Evolutionary conservation across 2,797 vertebrate species (phyloP).

Genomic region (Sebastes cheni): DNA sequence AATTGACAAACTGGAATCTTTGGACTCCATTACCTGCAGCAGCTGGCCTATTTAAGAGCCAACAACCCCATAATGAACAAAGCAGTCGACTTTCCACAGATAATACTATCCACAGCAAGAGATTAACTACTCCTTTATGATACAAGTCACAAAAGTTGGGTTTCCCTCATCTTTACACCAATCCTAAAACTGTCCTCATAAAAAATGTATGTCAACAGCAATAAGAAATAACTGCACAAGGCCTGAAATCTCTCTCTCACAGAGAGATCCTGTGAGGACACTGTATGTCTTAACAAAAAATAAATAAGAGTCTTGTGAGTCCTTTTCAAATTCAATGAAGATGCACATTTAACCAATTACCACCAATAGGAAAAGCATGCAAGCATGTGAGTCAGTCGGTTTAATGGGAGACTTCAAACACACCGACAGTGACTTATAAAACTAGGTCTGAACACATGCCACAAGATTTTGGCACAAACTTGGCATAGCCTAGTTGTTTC

Average conservation of each 20-base stretch:
- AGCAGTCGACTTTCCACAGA: not conserved
- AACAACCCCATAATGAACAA: not conserved
- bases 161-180: not conserved
- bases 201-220: not conserved
- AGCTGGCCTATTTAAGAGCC: not conserved
- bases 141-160: not conserved
- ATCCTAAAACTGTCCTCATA: not conserved
- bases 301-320: conserved; percentile 24
- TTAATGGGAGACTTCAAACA: conserved; percentile 35
- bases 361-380: conserved; percentile 58
- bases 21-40: not conserved
- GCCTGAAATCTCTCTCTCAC: not conserved
- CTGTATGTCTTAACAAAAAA: not conserved
- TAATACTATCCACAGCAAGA: not conserved
- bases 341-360: conserved; percentile 48
- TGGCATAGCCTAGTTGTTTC: conserved; percentile 31
- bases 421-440: conserved; percentile 37
- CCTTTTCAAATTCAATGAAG: conserved; percentile 9
- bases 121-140: not conserved
- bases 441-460: conserved; percentile 49
- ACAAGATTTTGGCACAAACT: conserved; percentile 36
- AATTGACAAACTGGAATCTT: not conserved
- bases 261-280: conserved; percentile 9
- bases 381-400: conserved; percentile 45
- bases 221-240: not conserved